Base-by-base conservation (phyloP, 2,797 vertebrate genomes). In the Coregonus suidteri region DNA sequence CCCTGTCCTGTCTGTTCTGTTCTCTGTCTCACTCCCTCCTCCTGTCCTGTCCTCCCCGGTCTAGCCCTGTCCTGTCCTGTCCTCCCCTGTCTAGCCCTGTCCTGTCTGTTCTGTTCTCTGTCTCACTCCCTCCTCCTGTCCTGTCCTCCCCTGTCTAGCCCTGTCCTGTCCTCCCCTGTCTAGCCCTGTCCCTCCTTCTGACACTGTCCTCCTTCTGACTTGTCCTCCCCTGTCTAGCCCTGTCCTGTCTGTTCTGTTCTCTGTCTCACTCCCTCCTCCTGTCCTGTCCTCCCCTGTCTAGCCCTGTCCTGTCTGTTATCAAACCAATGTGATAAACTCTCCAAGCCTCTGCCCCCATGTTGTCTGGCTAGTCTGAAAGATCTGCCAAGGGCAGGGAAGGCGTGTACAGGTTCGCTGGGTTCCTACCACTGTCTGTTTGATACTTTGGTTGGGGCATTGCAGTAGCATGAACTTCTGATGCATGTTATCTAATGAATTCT, bases 41-140 rank as follows among this genome's bases (percentile, higher is more conserved):
- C 13, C 14, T 14, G 30, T 52, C 47, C 47, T 74, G 2, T 59
- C 18, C 54, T 59, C 54, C 54, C 54, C 18, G n/a, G 54, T 59
- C 54, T 20, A 18, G 53, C 37, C 66, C 47, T 74, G 70, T 31
- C 59, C 66, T 65, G 41, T 47, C 25, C 64, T 73, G 41, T 47
- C 9, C 41, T 47, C 6, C 37, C 6, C 54, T n/a, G 67, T 37
- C 41, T 66, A 25, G 25, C 25, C 64, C 20, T 41, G 6, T 41
- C 37, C 37, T 41, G 1, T 41, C 37, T 37, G 37, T 37, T 37
- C 37, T 37, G 37, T 25, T 25, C 37, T 37, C 53, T 56, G 16
- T 56, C 53, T 56, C 53, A 18, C 53, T 18, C 53, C 53, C 53
- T 56, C 53, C 16, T 56, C 1, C 4, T 54, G 53, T 54, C 35